phyloP scores from a whole-genome alignment of 2,888 invertebrate species.

The Polydrusus pterygomalis region DNA sequence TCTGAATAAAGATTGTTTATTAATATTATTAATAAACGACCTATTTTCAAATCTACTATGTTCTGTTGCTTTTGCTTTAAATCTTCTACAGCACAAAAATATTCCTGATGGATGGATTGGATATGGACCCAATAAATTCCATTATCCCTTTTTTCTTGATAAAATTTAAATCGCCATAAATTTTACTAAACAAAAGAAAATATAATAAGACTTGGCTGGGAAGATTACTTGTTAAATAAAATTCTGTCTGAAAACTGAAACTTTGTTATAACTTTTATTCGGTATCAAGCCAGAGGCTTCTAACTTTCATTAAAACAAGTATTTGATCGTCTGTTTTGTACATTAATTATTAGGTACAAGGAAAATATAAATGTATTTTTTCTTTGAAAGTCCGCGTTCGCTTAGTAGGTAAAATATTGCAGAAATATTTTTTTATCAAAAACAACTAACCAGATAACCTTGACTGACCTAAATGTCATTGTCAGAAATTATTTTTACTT shows the following conservation, averaged over 20 bases:
- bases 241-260: background rate
- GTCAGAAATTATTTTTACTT: too few species aligned
- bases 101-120: too few species aligned
- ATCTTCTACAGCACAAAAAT: background rate
- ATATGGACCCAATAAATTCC: background rate
- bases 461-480: too few species aligned
- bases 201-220: background rate
- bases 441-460: too few species aligned
- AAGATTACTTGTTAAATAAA: slow-evolving; percentile 2
- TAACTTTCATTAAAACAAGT: background rate
- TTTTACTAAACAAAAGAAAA: background rate
- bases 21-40: too few species aligned
- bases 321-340: background rate
- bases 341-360: background rate
- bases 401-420: too few species aligned
- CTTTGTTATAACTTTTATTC: slow-evolving; percentile 1
- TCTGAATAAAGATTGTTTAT: too few species aligned
- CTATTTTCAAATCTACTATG: too few species aligned
- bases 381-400: too few species aligned
- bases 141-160: background rate
- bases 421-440: too few species aligned
- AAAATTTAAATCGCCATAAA: background rate
- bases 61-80: too few species aligned
- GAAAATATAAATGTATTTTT: too few species aligned
- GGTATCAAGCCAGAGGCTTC: background rate